These are phyloP conservation scores for Mycetomoellerius zeteki DNA, from an alignment of 1,140 invertebrate genomes.

Conservation along the genomic window DNA sequence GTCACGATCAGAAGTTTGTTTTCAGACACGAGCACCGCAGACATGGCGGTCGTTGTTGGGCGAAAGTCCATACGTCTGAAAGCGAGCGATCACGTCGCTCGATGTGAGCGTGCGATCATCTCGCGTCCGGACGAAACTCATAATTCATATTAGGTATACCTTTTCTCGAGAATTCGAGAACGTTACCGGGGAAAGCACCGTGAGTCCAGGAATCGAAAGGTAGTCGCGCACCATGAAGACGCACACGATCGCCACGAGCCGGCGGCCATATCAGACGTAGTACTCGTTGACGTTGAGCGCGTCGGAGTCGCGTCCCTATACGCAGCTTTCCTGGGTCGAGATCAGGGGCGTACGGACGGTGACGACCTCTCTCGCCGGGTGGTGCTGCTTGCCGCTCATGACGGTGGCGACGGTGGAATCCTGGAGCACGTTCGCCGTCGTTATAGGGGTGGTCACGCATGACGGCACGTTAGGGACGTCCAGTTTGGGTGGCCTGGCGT, in stretches of 20 bases:
- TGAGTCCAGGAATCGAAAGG: constrained; percentile 4
- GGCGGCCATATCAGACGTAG: constrained; percentile 85
- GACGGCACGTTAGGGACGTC: constrained; percentile 80
- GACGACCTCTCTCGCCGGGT: constrained; percentile 91
- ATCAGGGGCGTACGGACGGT: constrained; percentile 94
- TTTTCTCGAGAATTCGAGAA: constrained; percentile 36
- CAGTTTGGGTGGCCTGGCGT: constrained; percentile 80
- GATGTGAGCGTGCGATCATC: constrained; percentile 6
- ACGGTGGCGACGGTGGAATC: constrained; percentile 72
- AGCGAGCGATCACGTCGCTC: constrained; percentile 18
- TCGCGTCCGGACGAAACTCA: constrained; percentile 16
- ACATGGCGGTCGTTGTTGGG: neutral
- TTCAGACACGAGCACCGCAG: constrained; percentile 1
- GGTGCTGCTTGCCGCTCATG: constrained; percentile 80
- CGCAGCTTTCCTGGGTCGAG: constrained; percentile 94
- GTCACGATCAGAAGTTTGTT: constrained; percentile 43
- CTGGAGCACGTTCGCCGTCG: constrained; percentile 74
- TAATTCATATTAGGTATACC: constrained; percentile 21
- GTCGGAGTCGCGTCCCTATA: constrained; percentile 89
- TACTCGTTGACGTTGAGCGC: constrained; percentile 87
- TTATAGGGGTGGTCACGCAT: constrained; percentile 79
- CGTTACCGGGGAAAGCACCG: neutral
- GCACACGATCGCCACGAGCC: constrained; percentile 70
- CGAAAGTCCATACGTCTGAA: neutral
- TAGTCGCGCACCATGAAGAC: constrained; percentile 38